These are phyloP conservation scores for Ondatra zibethicus DNA, from an alignment of 2,113 vertebrate species.

Conservation along the genomic window DNA sequence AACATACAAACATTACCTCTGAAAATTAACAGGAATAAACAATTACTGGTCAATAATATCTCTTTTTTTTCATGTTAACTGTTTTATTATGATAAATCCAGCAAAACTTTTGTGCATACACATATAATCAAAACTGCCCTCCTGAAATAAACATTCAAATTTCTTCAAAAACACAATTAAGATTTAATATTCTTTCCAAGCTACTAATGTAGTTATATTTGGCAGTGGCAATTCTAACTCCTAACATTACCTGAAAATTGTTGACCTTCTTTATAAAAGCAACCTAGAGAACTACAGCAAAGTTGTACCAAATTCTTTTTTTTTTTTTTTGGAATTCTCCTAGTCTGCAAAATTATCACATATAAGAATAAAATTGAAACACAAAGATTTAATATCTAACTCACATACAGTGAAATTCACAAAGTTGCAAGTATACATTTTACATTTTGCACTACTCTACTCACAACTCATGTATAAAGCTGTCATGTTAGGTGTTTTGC, in stretches of 20 bases:
- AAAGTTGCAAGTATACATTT: conserved; percentile 87
- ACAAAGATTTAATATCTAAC: conserved; percentile 84
- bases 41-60: too few species aligned
- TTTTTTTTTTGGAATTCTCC: conserved; percentile 85
- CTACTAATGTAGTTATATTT: conserved; percentile 84
- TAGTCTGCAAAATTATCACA: conserved; percentile 85
- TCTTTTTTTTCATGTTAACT: conserved; percentile 77
- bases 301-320: conserved; percentile 83
- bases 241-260: conserved; percentile 88
- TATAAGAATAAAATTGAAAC: conserved; percentile 85
- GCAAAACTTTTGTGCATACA: conserved; percentile 88
- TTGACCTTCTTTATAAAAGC: conserved; percentile 89
- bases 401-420: conserved; percentile 86
- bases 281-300: conserved; percentile 87
- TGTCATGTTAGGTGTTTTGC: conserved; percentile 82
- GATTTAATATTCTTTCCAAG: conserved; percentile 76
- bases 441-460: conserved; percentile 86
- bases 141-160: conserved; percentile 84
- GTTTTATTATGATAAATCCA: conserved; percentile 89
- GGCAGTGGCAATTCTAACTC: conserved; percentile 86
- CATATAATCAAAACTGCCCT: conserved; percentile 84
- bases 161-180: conserved; percentile 85
- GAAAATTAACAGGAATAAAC: too few species aligned
- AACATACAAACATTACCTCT: too few species aligned
- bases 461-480: conserved; percentile 86